Base-by-base conservation (phyloP, 53 echinoderm and acorn worm species). In the Holothuria scabra region DNA sequence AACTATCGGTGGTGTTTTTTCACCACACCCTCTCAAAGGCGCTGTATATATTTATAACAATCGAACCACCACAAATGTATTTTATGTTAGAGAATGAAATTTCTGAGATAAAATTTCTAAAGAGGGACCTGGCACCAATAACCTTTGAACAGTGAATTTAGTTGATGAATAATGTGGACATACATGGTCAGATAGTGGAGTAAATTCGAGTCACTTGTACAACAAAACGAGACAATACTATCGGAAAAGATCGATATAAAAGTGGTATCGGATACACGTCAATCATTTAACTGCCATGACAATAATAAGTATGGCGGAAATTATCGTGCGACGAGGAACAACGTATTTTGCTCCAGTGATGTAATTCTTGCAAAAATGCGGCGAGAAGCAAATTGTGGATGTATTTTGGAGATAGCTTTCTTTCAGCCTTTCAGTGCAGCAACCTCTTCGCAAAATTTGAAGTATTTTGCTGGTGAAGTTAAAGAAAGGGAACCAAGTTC, bases 241-340 rank as follows among this genome's bases (percentile, higher is more conserved):
- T 72, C 72, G 19, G 1, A 48, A 48, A 0, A 20, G 44, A 72
- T 72, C 72, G 20, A 72, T 72, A 72, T 72, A n/a, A 10, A 46
- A 46, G 46, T 46, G 72, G 72, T 72, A 72, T 72, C 72, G 23
- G 72, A 23, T 23, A 72, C 48, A 46, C 48, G 72, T 72, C 72
- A 72, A 72, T 72, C 72, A 72, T 72, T 48, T 38, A 21, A 44
- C 48, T 72, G 72, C 72, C 72, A 72, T 72, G 72, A 72, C 72
- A 72, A 72, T 72, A 72, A 46, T 72, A 41, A 72, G 72, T 72
- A 72, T 72, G 72, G 72, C 72, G 72, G 72, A 72, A 72, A 72
- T 41, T 10, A 44, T 34, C 72, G 9, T 32, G 8, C 46, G 72
- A 72, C 44, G 37, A 26, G 19, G 46, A n/a, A 72, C 34, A 72